Percentiles rank a stretch among this genome's conserved stretches.
Evolutionary conservation across 1,140 invertebrate species (phyloP).

Genomic region (Stenopsyche tienmushanensis): DNA sequence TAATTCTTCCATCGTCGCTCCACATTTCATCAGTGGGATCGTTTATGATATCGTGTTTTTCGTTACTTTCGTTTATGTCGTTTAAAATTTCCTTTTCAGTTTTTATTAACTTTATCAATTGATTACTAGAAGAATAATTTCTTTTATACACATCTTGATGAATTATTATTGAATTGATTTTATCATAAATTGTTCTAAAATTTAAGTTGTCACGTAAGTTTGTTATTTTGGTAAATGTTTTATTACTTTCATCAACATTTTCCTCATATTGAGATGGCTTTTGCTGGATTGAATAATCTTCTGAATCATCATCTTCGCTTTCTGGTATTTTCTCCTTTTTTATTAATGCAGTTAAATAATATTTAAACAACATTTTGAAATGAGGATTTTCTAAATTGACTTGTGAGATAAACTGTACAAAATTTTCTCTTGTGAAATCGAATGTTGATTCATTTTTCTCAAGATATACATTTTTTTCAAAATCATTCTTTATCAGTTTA

Average conservation of each 20-base stretch:
- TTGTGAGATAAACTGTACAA: neutral
- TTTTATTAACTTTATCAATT: no score
- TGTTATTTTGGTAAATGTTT: no score
- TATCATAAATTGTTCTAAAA: no score
- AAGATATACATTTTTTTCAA: conserved; percentile 3
- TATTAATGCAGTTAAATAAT: conserved; percentile 8
- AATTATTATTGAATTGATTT: no score
- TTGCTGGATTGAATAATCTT: conserved; percentile 6
- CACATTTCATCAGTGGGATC: conserved; percentile 13
- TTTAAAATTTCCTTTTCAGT: no score
- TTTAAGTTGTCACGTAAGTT: no score
- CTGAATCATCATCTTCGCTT: conserved; percentile 32
- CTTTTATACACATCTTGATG: no score
- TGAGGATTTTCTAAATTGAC: neutral
- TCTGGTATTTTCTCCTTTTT: conserved; percentile 3
- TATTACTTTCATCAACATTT: neutral
- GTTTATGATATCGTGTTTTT: conserved; percentile 2
- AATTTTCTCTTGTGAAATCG: conserved; percentile 6
- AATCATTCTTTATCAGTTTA: conserved; percentile 14
- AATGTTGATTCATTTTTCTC: neutral
- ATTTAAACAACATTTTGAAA: conserved; percentile 11
- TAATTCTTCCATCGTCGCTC: conserved; percentile 19
- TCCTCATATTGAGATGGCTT: conserved; percentile 3
- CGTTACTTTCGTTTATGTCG: neutral
- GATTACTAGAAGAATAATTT: no score